Base-by-base conservation (phyloP, 2,888 invertebrate species). In the Machimus rusticus region DNA sequence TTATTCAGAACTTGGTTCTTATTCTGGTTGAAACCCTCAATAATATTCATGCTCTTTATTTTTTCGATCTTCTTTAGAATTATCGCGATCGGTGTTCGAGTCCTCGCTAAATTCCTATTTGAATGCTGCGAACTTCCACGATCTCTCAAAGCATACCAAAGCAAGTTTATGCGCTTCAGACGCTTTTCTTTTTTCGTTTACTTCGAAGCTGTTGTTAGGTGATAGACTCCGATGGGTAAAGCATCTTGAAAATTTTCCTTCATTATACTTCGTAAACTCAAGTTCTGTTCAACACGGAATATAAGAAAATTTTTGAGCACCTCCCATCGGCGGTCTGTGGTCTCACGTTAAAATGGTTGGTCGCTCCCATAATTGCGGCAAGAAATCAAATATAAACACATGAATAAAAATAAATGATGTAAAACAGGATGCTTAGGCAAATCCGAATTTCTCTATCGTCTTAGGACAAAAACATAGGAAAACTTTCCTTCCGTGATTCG, bases 311-410 rank as follows among this genome's bases (percentile, higher is more conserved):
- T 55, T 0, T 43, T 23, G 34, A 81, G 16, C 31, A 31, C 2
- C 19, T 4, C 16, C 31, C 34, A 1, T 31, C 43, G 84, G 84
- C 84, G 84, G 84, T 84, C 74, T 39, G 74, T 37, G 8, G 46
- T 66, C 84, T 84, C 84, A n/a, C 84, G 43, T 74, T 34, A 23
- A n/a, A 39, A 87, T 55, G 87, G 87, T 87, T 84, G 46, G 77
- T 23, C 51, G 87, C 37, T 81, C 57, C 87, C 87, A 55, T 37
- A 37, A 87, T 87, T 84, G 84, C 84, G 77, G 77, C 14, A 46
- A 55, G 37, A 86, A 74, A 86, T 86, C 77, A 74, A 76, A 57
- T 14, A 84, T 66, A 39, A 84, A 37, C 28, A 46, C 74, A 84
- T 23, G 74, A 31, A 34, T 9, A 51, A 84, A 84, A 46, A 84